Evolutionary conservation across 2,113 vertebrate genomes (phyloP).

Genomic region (Fulica atra): DNA sequence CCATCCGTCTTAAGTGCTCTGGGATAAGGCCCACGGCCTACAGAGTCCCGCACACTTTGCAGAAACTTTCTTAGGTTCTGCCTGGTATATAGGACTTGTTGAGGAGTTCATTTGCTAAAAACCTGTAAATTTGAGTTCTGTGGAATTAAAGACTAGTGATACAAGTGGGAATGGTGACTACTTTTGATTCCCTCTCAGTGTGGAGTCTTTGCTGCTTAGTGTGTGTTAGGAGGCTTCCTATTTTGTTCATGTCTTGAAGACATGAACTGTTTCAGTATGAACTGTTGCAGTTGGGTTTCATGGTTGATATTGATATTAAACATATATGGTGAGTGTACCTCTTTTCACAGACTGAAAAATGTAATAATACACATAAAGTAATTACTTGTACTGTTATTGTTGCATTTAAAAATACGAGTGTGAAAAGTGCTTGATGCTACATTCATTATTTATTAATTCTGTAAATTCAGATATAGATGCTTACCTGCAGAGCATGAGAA

Average conservation of each 20-base stretch:
- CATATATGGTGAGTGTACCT: background rate
- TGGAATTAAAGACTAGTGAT: background rate
- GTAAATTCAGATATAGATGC: background rate
- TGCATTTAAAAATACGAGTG: background rate
- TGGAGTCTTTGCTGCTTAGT: background rate
- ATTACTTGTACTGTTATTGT: background rate
- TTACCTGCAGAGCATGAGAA: background rate
- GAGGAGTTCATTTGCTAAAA: background rate
- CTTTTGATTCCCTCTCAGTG: background rate
- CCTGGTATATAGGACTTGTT: background rate
- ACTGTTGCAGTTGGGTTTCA: background rate
- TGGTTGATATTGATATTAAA: background rate
- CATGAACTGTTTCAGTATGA: background rate
- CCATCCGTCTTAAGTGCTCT: rapidly evolving
- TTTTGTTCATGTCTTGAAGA: background rate
- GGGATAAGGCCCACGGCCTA: background rate
- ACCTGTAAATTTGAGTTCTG: background rate
- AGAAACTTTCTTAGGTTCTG: background rate
- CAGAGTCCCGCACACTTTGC: background rate
- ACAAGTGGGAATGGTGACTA: background rate
- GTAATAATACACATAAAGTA: background rate
- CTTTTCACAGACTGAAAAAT: background rate
- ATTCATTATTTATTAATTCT: background rate
- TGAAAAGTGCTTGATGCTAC: background rate
- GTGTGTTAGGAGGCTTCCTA: background rate